These are phyloP conservation scores for Idaea straminata DNA, from an alignment of 2,888 invertebrate genomes.

Conservation along the genomic window DNA sequence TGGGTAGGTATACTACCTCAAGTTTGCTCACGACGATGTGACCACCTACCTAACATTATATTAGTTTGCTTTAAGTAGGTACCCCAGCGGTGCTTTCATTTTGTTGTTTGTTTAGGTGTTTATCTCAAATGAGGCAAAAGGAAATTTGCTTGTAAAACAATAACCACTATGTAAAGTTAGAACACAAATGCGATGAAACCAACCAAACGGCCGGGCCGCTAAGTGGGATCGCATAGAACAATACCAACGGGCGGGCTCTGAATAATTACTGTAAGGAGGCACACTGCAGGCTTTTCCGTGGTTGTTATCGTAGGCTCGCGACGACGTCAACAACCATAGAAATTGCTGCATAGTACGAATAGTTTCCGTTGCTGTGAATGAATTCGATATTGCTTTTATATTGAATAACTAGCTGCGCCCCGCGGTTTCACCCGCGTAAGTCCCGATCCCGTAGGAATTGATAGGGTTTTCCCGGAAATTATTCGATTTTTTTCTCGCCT, in stretches of 20 bases:
- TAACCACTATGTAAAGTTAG: constrained; percentile 33
- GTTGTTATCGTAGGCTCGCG: constrained; percentile 29
- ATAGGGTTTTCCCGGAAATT: no score
- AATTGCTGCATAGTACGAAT: background rate
- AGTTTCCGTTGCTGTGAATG: constrained; percentile 11
- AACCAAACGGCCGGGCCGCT: constrained; percentile 28
- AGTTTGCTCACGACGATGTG: constrained; percentile 5
- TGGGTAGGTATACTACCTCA: background rate
- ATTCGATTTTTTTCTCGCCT: no score
- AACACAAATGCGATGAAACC: constrained; percentile 32
- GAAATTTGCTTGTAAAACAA: constrained; percentile 30
- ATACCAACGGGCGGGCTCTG: constrained; percentile 37
- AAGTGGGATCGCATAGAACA: constrained; percentile 41
- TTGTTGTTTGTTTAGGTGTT: constrained; percentile 22
- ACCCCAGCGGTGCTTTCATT: constrained; percentile 14
- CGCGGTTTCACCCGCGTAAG: no score
- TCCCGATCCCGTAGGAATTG: no score
- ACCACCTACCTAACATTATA: constrained; percentile 5
- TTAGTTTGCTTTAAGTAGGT: constrained; percentile 10
- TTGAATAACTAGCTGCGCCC: constrained; percentile 25
- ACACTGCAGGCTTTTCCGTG: constrained; percentile 29
- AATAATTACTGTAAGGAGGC: constrained; percentile 45
- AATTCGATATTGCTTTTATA: constrained; percentile 27
- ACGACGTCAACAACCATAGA: constrained; percentile 13
- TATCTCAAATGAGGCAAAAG: constrained; percentile 25